Percentiles rank a stretch among this genome's conserved stretches.
Conservation (phyloP, 2,888 invertebrate genomes). For the Trissoscelio sp. region DNA sequence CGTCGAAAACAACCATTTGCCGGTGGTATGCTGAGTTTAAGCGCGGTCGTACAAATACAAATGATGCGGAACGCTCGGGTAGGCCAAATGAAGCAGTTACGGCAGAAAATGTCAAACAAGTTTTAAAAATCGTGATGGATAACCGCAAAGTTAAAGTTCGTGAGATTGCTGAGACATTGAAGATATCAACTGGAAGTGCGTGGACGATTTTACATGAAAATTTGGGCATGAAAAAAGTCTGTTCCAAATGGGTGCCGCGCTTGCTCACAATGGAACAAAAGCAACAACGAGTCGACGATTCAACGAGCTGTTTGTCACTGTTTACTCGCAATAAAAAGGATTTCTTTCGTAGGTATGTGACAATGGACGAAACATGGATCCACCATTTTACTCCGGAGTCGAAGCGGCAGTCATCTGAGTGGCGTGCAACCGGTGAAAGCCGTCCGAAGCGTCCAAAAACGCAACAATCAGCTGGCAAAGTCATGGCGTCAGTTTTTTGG, state of each 20-base stretch:
- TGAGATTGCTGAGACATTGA: conserved; percentile 12
- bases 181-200: conserved; percentile 22
- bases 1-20: conserved; percentile 63
- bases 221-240: no score
- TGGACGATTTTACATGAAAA: conserved; percentile 65
- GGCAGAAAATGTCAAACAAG: conserved; percentile 26
- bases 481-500: no score
- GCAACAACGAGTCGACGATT: no score
- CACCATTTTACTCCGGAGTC: no score
- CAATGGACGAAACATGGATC: no score
- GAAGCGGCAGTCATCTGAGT: conserved; percentile 5
- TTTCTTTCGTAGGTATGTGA: background rate
- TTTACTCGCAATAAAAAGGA: background rate
- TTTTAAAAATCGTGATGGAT: conserved; percentile 53
- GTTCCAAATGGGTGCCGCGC: no score
- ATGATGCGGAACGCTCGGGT: conserved; percentile 60
- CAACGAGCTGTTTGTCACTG: background rate
- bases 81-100: conserved; percentile 5
- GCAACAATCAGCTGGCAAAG: no score
- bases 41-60: no score
- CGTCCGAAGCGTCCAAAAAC: conserved; percentile 2
- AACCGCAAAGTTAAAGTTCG: conserved; percentile 69
- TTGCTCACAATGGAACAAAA: no score
- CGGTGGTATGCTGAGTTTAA: no score
- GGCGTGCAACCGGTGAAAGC: background rate